Conservation (phyloP, 2,797 vertebrate species). For the Rhyacichthys aspro region DNA sequence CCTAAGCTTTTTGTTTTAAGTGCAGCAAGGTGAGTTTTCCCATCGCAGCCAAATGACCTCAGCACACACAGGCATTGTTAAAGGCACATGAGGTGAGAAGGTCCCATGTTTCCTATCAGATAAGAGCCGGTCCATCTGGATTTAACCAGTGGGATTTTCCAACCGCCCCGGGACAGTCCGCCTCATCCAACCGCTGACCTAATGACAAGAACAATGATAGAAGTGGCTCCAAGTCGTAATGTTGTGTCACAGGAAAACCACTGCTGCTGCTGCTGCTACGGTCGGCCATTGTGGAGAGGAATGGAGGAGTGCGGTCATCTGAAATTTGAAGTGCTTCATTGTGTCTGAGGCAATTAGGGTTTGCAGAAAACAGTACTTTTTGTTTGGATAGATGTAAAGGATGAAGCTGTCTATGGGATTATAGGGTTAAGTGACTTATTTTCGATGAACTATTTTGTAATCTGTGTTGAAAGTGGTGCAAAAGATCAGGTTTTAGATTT, state of each 20-base stretch:
- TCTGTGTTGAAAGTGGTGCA: too few species aligned
- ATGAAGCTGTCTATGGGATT: too few species aligned
- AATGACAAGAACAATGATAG: constrained; percentile 50
- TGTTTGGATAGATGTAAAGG: constrained; percentile 38
- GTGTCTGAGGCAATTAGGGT: constrained; percentile 45
- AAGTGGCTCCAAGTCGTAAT: constrained; percentile 28
- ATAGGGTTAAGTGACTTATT: too few species aligned
- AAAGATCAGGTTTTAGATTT: too few species aligned
- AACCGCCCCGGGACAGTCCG: constrained; percentile 23
- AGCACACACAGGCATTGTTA: constrained; percentile 29
- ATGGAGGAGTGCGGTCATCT: constrained; percentile 44
- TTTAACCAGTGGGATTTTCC: constrained; percentile 45
- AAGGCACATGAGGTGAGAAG: constrained; percentile 44
- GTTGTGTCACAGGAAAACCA: constrained; percentile 54
- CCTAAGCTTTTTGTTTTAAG: constrained; percentile 64
- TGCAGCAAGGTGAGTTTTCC: constrained; percentile 50
- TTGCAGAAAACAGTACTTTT: constrained; percentile 31
- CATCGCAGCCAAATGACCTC: constrained; percentile 17
- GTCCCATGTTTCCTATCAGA: constrained; percentile 53
- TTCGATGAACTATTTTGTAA: too few species aligned
- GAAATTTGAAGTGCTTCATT: constrained; percentile 48
- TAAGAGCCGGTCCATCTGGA: constrained; percentile 36
- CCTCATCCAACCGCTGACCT: constrained; percentile 41
- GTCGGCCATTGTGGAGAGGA: constrained; percentile 33
- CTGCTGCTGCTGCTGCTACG: constrained; percentile 13